phyloP scores from a whole-genome alignment of 2,113 vertebrate genomes.

The Malaclemys terrapin region DNA sequence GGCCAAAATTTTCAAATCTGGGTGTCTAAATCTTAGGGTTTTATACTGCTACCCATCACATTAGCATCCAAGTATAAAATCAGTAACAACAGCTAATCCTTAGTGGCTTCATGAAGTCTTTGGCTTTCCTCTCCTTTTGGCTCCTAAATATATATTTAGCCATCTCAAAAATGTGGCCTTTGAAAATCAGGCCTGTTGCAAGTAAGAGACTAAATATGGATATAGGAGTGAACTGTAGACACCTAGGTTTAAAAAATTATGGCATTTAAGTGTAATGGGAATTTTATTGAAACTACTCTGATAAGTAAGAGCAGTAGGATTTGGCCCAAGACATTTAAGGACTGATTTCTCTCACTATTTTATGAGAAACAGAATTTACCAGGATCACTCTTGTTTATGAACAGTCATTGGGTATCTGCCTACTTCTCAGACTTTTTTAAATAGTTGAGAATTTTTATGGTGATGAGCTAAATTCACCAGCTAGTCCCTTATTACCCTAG shows the following conservation, averaged over 20 bases:
- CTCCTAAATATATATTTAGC: background rate
- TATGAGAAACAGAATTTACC: background rate
- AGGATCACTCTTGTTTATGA: background rate
- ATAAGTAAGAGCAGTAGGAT: background rate
- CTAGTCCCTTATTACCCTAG: background rate
- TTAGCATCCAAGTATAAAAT: background rate
- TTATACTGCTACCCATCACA: background rate
- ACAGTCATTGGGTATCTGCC: background rate
- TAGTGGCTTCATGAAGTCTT: background rate
- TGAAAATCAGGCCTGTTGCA: background rate
- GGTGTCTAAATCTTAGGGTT: background rate
- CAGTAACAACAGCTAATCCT: background rate
- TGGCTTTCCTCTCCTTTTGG: background rate
- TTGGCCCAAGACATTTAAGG: background rate
- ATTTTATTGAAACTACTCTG: background rate
- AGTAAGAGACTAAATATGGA: background rate
- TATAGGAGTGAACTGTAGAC: background rate
- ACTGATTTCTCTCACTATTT: background rate
- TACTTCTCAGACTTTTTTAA: background rate
- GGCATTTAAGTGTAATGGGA: background rate
- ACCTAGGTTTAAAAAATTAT: background rate
- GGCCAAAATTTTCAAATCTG: background rate
- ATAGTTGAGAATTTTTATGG: background rate
- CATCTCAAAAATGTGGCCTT: background rate
- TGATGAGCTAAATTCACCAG: background rate